These are phyloP conservation scores for Planococcus citri DNA, from an alignment of 1,140 invertebrate genomes.

Conservation along the genomic window DNA sequence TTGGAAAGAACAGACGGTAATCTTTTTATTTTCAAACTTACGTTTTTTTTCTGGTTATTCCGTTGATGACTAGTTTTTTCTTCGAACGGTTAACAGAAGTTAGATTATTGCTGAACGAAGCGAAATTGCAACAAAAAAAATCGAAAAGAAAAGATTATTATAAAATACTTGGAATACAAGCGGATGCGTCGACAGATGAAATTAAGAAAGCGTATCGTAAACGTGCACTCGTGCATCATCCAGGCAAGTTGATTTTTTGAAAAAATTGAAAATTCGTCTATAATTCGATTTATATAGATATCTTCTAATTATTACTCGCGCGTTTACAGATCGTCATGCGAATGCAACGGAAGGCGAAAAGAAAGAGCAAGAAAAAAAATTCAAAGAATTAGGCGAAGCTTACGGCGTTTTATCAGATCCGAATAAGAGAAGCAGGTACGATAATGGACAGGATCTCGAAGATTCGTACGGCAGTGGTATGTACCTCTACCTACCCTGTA, in stretches of 20 bases:
- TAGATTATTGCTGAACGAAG: slow-evolving; percentile 63
- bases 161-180: slow-evolving; percentile 80
- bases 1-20: slow-evolving; percentile 64
- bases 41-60: neutral
- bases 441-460: slow-evolving; percentile 82
- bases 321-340: slow-evolving; percentile 64
- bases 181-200: slow-evolving; percentile 77
- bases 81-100: slow-evolving; percentile 42
- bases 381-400: slow-evolving; percentile 95
- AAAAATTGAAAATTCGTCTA: slow-evolving; percentile 11
- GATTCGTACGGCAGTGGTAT: slow-evolving; percentile 34
- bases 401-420: slow-evolving; percentile 89
- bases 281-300: too few species aligned
- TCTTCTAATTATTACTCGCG: too few species aligned
- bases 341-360: slow-evolving; percentile 68
- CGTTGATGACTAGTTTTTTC: slow-evolving; percentile 17
- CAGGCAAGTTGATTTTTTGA: slow-evolving; percentile 39
- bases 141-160: slow-evolving; percentile 97
- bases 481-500: neutral
- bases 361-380: slow-evolving; percentile 84
- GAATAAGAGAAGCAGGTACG: slow-evolving; percentile 81
- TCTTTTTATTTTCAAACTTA: slow-evolving; percentile 1
- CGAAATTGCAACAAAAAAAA: slow-evolving; percentile 74
- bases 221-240: slow-evolving; percentile 73
- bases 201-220: slow-evolving; percentile 95